Conservation (phyloP, 2,797 vertebrate genomes). For the Acipenser ruthenus region DNA sequence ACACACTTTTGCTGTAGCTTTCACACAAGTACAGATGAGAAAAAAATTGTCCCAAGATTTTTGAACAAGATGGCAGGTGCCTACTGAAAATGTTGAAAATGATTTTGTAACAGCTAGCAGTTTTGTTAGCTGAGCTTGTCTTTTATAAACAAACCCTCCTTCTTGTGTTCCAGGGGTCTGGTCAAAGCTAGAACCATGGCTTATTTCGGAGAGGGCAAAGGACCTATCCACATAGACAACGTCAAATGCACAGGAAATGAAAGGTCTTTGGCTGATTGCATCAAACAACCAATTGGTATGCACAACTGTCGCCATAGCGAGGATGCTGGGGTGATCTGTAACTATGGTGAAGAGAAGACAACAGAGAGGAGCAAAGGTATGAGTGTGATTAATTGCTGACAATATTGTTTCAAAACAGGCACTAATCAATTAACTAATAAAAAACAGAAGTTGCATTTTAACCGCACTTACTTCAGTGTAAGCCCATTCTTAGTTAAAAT, state of each 20-base stretch:
- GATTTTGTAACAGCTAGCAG: too few relatives aligned
- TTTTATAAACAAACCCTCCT: too few relatives aligned
- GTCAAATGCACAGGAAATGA: slow-evolving; percentile 82
- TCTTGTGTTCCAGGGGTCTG: slow-evolving; percentile 57
- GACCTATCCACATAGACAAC: slow-evolving; percentile 87
- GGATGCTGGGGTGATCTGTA: slow-evolving; percentile 91
- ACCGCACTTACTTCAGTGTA: too few relatives aligned
- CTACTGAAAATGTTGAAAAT: too few relatives aligned
- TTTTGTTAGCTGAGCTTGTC: too few relatives aligned
- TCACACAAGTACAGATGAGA: too few relatives aligned
- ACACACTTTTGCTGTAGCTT: too few relatives aligned
- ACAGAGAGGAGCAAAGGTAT: slow-evolving; percentile 49
- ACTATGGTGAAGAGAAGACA: slow-evolving; percentile 60
- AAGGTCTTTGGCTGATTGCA: slow-evolving; percentile 76
- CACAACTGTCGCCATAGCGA: slow-evolving; percentile 96
- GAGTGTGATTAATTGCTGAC: not conserved
- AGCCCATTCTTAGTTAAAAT: too few relatives aligned
- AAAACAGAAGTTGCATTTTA: too few relatives aligned
- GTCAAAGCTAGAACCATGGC: slow-evolving; percentile 89
- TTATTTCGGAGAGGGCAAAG: slow-evolving; percentile 89
- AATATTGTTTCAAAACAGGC: too few relatives aligned
- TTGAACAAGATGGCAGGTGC: too few relatives aligned
- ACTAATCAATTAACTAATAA: not conserved
- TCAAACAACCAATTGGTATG: slow-evolving; percentile 76
- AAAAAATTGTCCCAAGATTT: too few relatives aligned